phyloP scores from a whole-genome alignment of 2,888 invertebrate genomes.

The Cheilosia pagana region DNA sequence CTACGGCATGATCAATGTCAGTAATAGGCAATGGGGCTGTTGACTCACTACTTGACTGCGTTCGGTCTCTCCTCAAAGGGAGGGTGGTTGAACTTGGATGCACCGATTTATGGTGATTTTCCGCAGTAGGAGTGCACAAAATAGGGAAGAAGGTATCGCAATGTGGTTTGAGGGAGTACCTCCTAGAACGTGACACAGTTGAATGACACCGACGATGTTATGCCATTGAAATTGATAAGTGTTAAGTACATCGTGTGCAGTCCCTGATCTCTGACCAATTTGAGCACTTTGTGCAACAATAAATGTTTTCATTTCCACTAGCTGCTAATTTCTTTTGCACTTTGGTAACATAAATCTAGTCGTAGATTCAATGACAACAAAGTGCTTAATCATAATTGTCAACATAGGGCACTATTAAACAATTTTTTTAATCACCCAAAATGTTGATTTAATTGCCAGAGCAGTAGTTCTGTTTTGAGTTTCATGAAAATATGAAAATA shows the following conservation, averaged over 20 bases:
- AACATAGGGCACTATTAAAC: constrained; percentile 13
- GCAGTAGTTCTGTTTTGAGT: constrained; percentile 15
- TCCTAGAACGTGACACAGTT: too few relatives aligned
- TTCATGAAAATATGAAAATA: constrained; percentile 52
- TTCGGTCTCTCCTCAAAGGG: too few relatives aligned
- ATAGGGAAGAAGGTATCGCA: too few relatives aligned
- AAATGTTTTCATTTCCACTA: background rate
- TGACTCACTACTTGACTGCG: background rate
- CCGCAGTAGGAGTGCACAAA: too few relatives aligned
- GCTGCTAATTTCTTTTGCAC: background rate
- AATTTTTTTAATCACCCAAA: constrained; percentile 37
- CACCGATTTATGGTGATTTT: too few relatives aligned
- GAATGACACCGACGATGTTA: too few relatives aligned
- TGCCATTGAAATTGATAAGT: background rate
- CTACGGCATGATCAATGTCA: background rate
- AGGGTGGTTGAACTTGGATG: too few relatives aligned
- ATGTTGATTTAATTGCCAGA: constrained; percentile 24
- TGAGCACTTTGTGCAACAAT: background rate
- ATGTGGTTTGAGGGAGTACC: too few relatives aligned
- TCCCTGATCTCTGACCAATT: constrained; percentile 11
- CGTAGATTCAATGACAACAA: constrained; percentile 37
- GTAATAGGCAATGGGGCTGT: constrained; percentile 18
- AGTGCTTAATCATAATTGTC: constrained; percentile 36
- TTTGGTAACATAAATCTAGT: background rate
- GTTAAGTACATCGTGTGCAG: background rate